These are phyloP conservation scores for Calliphora vomitoria DNA, from an alignment of 2,888 invertebrate species.

Conservation along the genomic window DNA sequence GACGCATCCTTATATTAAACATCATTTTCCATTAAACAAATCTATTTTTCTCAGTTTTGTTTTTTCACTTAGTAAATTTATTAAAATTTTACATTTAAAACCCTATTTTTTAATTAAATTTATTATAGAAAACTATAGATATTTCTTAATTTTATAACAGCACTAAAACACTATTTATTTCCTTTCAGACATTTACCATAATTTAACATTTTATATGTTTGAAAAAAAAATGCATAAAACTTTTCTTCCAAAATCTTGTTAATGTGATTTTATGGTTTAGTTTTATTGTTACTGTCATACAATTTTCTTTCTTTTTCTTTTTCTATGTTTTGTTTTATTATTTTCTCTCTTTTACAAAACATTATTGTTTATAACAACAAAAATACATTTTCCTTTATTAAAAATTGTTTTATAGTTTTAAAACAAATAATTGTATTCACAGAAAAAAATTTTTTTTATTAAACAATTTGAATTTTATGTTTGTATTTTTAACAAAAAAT, in stretches of 20 bases:
- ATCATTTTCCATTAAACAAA: too few relatives aligned
- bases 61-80: too few relatives aligned
- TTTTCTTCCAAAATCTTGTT: background rate
- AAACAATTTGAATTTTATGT: too few relatives aligned
- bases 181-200: background rate
- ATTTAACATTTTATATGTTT: background rate
- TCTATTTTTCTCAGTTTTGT: too few relatives aligned
- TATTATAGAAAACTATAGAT: background rate
- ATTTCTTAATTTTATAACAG: background rate
- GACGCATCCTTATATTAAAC: too few relatives aligned
- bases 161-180: background rate
- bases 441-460: too few relatives aligned
- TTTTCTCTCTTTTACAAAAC: background rate
- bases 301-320: background rate
- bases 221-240: conserved; percentile 9
- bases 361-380: background rate
- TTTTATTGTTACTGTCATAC: background rate
- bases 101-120: background rate
- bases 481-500: too few relatives aligned
- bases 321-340: background rate
- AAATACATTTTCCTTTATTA: too few relatives aligned
- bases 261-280: background rate
- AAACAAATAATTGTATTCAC: too few relatives aligned
- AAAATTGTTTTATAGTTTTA: too few relatives aligned
- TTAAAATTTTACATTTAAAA: too few relatives aligned